phyloP scores from a whole-genome alignment of 2,888 invertebrate genomes.

The Pachydiplax longipennis region DNA sequence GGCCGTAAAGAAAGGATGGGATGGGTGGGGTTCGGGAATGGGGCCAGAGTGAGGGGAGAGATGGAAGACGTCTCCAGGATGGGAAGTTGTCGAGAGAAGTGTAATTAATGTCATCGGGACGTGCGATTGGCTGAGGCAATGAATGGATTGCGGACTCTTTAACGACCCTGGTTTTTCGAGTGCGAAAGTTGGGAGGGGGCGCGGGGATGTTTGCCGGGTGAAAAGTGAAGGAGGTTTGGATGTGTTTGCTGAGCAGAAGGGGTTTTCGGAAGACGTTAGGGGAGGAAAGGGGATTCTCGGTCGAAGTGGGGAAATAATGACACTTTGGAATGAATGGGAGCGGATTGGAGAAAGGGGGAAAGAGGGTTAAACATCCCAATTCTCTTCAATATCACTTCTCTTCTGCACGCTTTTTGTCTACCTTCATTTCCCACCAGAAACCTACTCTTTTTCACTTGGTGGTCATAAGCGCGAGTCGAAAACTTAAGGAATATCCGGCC shows the following conservation, averaged over 20 bases:
- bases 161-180: slow-evolving; percentile 12
- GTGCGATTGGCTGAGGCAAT: slow-evolving; percentile 34
- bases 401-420: neutral
- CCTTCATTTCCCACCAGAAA: neutral
- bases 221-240: neutral
- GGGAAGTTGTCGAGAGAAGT: slow-evolving; percentile 5
- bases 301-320: neutral
- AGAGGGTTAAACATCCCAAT: neutral
- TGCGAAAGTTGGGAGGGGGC: neutral
- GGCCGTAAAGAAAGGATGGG: neutral
- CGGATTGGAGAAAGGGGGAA: neutral
- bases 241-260: neutral
- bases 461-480: neutral
- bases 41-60: neutral
- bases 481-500: neutral
- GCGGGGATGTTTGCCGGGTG: neutral
- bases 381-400: neutral
- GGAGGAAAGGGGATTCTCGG: neutral
- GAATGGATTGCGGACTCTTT: slow-evolving; percentile 28
- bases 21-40: neutral
- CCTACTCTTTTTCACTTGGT: neutral
- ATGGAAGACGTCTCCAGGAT: no score
- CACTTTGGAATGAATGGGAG: neutral
- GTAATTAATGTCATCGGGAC: slow-evolving; percentile 34
- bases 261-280: neutral